Evolutionary conservation across 2,888 invertebrate genomes (phyloP).

Genomic region (Sclerodermus sp.): DNA sequence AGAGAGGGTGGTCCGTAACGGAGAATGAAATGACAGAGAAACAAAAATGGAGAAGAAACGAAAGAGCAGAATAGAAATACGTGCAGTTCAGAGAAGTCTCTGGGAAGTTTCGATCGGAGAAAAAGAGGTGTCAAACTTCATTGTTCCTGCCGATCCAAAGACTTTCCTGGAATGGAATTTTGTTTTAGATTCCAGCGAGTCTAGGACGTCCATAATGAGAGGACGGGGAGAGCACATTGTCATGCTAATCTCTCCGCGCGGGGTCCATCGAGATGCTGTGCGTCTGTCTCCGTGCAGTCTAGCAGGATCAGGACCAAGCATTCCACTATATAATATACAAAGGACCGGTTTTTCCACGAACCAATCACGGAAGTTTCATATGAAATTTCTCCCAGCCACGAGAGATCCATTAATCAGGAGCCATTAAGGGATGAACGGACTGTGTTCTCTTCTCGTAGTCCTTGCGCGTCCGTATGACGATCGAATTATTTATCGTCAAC

Average conservation of each 20-base stretch:
- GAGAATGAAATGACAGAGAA: slow-evolving; percentile 5
- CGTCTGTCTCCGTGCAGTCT: slow-evolving; percentile 28
- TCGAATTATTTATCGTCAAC: no score
- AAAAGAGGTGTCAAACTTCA: slow-evolving; percentile 37
- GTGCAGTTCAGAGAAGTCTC: not conserved
- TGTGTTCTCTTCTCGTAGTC: no score
- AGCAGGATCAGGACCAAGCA: slow-evolving; percentile 35
- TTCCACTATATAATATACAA: slow-evolving; percentile 2
- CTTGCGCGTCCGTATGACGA: no score
- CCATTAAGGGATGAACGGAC: no score
- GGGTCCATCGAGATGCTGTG: slow-evolving; percentile 30
- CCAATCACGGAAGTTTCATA: not conserved
- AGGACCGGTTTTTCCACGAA: slow-evolving; percentile 36
- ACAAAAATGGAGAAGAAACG: slow-evolving; percentile 17
- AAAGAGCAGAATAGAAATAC: slow-evolving; percentile 5
- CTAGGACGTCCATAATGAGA: slow-evolving; percentile 49
- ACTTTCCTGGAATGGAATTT: slow-evolving; percentile 39
- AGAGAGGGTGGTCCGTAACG: slow-evolving; percentile 22
- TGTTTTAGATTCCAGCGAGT: slow-evolving; percentile 35
- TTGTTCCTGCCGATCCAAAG: slow-evolving; percentile 32
- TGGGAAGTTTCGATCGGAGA: not conserved
- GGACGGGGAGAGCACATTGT: slow-evolving; percentile 53
- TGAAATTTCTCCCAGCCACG: not conserved
- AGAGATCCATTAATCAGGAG: no score
- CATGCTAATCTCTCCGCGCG: slow-evolving; percentile 47